phyloP scores from a whole-genome alignment of 2,113 vertebrate genomes.

The Chloropsis hardwickii region DNA sequence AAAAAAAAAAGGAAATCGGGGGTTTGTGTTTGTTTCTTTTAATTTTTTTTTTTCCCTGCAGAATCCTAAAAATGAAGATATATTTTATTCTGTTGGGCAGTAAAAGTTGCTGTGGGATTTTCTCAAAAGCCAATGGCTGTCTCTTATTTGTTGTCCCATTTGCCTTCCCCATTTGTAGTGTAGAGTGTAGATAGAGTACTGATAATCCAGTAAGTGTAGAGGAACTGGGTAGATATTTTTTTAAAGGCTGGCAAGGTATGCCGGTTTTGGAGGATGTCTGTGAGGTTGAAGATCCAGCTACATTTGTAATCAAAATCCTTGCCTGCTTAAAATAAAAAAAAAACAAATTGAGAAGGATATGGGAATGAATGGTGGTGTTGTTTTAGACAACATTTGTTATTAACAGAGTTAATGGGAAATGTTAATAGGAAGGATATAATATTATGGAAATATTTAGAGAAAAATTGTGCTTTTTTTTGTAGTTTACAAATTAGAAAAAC shows the following conservation, averaged over 20 bases:
- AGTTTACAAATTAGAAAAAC: background rate
- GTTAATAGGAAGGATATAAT: background rate
- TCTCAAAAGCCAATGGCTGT: background rate
- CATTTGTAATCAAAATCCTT: background rate
- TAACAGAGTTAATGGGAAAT: background rate
- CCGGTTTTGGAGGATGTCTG: background rate
- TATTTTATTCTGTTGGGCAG: background rate
- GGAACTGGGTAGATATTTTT: background rate
- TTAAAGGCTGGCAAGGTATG: background rate
- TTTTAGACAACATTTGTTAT: background rate
- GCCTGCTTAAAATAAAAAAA: background rate
- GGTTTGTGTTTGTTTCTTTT: background rate
- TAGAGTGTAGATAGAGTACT: background rate
- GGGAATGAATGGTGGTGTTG: background rate
- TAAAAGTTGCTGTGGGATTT: background rate
- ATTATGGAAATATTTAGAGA: background rate
- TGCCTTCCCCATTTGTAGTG: background rate
- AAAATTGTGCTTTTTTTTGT: background rate
- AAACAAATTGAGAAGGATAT: background rate
- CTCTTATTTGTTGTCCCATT: background rate
- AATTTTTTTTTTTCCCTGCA: rapidly evolving
- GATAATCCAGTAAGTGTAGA: background rate
- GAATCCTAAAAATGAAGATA: background rate
- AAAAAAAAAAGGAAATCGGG: background rate
- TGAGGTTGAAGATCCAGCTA: background rate